Evolutionary conservation across 2,113 vertebrate genomes (phyloP).

Genomic region (Pycnonotus jocosus): DNA sequence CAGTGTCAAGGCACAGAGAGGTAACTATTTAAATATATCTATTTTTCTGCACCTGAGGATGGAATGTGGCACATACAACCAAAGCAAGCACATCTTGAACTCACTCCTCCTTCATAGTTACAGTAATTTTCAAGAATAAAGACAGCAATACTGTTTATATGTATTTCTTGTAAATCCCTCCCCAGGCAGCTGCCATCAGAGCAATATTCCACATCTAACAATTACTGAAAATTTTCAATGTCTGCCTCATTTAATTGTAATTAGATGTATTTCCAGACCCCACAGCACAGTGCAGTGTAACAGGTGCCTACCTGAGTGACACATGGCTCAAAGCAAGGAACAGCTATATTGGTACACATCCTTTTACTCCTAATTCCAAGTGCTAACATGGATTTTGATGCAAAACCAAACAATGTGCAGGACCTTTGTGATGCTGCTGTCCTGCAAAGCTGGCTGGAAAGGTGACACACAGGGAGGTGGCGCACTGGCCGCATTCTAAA

Average conservation of each 20-base stretch:
- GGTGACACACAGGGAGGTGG: accelerated
- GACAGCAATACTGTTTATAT: not conserved
- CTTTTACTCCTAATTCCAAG: not conserved
- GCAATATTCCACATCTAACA: not conserved
- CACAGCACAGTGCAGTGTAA: not conserved
- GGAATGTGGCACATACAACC: not conserved
- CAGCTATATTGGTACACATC: too few species aligned
- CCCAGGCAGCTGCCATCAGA: not conserved
- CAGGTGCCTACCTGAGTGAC: not conserved
- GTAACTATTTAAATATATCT: not conserved
- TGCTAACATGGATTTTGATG: not conserved
- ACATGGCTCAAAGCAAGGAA: not conserved
- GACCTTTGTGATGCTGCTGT: not conserved
- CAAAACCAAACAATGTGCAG: not conserved
- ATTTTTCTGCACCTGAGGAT: not conserved
- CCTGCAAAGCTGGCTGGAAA: not conserved
- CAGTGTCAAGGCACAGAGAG: not conserved
- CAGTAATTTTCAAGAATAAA: not conserved
- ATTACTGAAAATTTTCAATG: not conserved
- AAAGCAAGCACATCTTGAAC: not conserved
- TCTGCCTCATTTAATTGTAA: not conserved
- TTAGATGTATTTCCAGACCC: not conserved
- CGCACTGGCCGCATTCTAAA: not conserved
- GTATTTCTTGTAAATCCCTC: not conserved
- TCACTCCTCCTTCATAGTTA: not conserved